Conservation (phyloP, 2,113 vertebrate species). For the Plecotus auritus region DNA sequence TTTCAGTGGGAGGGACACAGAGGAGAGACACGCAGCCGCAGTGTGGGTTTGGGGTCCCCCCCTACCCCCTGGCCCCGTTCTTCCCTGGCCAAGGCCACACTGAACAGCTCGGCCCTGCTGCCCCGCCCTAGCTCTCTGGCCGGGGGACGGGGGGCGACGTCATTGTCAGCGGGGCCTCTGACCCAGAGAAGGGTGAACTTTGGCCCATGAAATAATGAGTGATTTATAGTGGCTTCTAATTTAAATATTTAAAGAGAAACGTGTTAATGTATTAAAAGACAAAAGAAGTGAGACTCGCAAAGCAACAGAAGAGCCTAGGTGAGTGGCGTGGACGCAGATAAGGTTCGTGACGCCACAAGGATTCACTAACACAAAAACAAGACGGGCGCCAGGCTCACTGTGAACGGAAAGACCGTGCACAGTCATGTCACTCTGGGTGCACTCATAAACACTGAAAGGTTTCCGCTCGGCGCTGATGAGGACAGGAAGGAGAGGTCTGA, state of each 20-base stretch:
- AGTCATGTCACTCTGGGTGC: background rate
- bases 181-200: background rate
- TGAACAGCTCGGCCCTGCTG: fast-evolving
- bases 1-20: background rate
- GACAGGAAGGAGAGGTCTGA: background rate
- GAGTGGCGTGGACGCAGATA: background rate
- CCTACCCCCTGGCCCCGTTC: no score
- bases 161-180: background rate
- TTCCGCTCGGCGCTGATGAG: background rate
- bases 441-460: background rate
- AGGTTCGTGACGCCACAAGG: slow-evolving; percentile 2
- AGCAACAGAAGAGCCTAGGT: background rate
- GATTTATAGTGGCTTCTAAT: background rate
- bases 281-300: background rate
- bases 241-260: slow-evolving; percentile 44
- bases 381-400: background rate
- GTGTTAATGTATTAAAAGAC: background rate
- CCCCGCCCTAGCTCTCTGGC: background rate
- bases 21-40: background rate
- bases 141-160: background rate
- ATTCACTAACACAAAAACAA: background rate
- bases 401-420: background rate
- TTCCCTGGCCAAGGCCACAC: background rate
- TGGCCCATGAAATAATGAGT: background rate
- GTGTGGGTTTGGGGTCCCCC: background rate